Base-by-base conservation (phyloP, 2,797 vertebrate genomes). In the Propithecus perrieri region DNA sequence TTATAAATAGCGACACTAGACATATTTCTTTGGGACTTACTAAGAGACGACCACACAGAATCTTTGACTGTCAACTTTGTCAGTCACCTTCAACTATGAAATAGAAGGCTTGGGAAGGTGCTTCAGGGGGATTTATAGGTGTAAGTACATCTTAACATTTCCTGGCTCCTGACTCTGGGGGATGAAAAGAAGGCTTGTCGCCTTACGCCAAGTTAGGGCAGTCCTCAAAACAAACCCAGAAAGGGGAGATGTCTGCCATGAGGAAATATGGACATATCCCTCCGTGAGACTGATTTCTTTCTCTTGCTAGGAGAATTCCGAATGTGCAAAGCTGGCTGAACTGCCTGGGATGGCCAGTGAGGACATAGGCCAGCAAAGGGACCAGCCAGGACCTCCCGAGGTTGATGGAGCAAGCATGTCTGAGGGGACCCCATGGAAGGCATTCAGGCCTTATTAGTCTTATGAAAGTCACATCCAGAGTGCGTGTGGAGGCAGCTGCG, bases 311-410 rank as follows among this genome's bases (percentile, higher is more conserved):
- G 55, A 61, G 43, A 5, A 22, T 20, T n/a, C 9, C 17, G 17
- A 81, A 43, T 9, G 2, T 15, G 9, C 2, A 3, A 71, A 28
- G 43, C 28, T 69, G 50, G 7, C 22, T 1, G 22, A 65, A 89
- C 26, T 81, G 55, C 33, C n/a, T 80, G 90, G 46, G 75, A 81
- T 1, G 35, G 30, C 17, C 43, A 6, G 30, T 38, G 43, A 55
- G 43, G 43, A 61, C 30, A 7, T 4, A 4, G 2, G 12, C 7
- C 30, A 26, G 53, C 14, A 14, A 28, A 41, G 7, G 0, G 1
- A 35, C 41, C 33, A 2, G 22, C 53, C 17, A 46, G 38, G 11
- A 79, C 43, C 41, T 78, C 13, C 15, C 9, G 50, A 86, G 43
- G 17, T 80, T 81, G 35, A 38, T 5, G 20, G 67, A 80, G 17